These are phyloP conservation scores for Cepaea nemoralis DNA, from an alignment of 1,140 invertebrate species.

Conservation along the genomic window DNA sequence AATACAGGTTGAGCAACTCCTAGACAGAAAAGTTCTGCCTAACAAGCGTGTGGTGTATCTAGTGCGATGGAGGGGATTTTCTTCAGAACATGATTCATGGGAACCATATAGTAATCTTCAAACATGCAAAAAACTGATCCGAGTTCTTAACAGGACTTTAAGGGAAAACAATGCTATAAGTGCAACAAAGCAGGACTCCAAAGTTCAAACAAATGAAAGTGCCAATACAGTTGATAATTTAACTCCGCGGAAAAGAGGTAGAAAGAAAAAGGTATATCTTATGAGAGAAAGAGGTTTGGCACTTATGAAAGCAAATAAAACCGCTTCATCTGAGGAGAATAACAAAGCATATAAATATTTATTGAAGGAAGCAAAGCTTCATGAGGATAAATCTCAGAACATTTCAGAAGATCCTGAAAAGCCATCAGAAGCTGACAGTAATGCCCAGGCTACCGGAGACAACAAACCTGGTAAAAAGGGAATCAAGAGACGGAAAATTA, in stretches of 20 bases:
- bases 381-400: neutral
- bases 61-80: slow-evolving; percentile 39
- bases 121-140: slow-evolving; percentile 28
- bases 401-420: neutral
- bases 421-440: neutral
- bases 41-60: slow-evolving; percentile 8
- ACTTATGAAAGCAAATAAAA: neutral
- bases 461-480: neutral
- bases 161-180: neutral
- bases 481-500: neutral
- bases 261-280: neutral
- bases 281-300: neutral
- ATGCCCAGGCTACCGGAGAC: neutral
- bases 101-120: slow-evolving; percentile 33
- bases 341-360: neutral
- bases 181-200: neutral
- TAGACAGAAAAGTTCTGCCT: slow-evolving; percentile 19
- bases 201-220: neutral
- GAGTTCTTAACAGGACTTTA: neutral
- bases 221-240: neutral
- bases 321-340: neutral
- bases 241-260: neutral
- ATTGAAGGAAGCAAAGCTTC: neutral
- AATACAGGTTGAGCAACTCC: slow-evolving; percentile 27
- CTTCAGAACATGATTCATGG: slow-evolving; percentile 42